These are phyloP conservation scores for Melanostoma scalare DNA, from an alignment of 2,888 invertebrate species.

Conservation along the genomic window DNA sequence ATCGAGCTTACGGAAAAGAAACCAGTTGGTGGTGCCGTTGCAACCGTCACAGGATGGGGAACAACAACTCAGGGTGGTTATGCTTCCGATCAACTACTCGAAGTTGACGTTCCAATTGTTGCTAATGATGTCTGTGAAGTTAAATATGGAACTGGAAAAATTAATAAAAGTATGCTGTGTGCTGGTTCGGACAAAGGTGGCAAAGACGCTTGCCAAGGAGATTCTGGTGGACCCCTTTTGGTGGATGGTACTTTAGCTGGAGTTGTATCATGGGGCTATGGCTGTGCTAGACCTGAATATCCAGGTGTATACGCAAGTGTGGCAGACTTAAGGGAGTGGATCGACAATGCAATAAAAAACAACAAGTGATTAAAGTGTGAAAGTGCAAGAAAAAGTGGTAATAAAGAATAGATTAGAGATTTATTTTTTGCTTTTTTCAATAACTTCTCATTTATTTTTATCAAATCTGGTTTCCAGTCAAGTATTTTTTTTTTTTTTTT, in stretches of 20 bases:
- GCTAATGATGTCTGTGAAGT: conserved; percentile 74
- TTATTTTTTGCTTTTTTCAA: too few species aligned
- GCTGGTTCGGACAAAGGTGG: conserved; percentile 78
- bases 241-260: conserved; percentile 75
- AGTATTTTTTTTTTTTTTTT: too few species aligned
- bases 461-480: too few species aligned
- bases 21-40: conserved; percentile 70
- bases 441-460: too few species aligned
- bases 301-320: conserved; percentile 78
- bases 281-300: conserved; percentile 75
- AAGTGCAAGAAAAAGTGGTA: too few species aligned
- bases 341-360: conserved; percentile 14
- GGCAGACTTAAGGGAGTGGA: conserved; percentile 36
- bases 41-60: conserved; percentile 78
- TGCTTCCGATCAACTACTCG: conserved; percentile 74
- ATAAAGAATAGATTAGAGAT: too few species aligned
- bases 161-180: conserved; percentile 78
- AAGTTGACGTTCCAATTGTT: conserved; percentile 77
- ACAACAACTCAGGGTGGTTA: conserved; percentile 74
- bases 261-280: conserved; percentile 79
- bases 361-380: conserved; percentile 23
- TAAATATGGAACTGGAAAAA: conserved; percentile 74
- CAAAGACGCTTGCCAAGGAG: conserved; percentile 78
- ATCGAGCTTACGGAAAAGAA: conserved; percentile 74
- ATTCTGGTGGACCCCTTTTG: conserved; percentile 79